These are phyloP conservation scores for Cryptoblepharus egeriae DNA, from an alignment of 2,797 vertebrate species.

Conservation along the genomic window DNA sequence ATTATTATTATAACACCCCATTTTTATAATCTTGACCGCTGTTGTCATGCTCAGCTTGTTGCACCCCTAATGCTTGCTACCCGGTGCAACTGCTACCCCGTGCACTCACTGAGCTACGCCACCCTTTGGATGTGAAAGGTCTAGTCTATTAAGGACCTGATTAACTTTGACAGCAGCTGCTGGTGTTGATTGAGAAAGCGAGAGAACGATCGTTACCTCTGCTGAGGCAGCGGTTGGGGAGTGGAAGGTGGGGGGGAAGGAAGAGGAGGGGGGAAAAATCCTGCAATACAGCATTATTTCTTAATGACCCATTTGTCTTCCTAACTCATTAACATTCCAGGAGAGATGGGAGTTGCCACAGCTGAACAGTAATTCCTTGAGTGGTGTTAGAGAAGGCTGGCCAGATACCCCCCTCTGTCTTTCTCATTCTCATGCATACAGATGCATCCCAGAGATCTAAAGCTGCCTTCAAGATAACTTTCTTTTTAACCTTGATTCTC, in stretches of 20 bases:
- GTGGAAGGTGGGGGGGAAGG: neutral
- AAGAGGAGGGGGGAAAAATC: constrained; percentile 62
- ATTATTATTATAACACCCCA: no score
- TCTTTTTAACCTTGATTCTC: neutral
- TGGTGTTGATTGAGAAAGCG: constrained; percentile 39
- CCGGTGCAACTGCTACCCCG: no score
- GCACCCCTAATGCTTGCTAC: no score
- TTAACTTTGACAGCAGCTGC: constrained; percentile 66
- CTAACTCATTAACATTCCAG: constrained; percentile 72
- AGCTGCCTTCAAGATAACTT: neutral
- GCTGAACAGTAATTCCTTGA: constrained; percentile 65
- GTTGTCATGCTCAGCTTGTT: no score
- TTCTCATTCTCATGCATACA: no score
- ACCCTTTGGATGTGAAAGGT: neutral
- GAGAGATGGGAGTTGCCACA: constrained; percentile 67
- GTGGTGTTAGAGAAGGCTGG: constrained; percentile 53
- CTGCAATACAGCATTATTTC: constrained; percentile 76
- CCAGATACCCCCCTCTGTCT: no score
- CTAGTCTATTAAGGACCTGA: constrained; percentile 65
- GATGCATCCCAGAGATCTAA: neutral
- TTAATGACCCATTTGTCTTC: constrained; percentile 77
- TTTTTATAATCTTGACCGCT: no score
- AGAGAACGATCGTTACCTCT: constrained; percentile 66
- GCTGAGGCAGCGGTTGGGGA: constrained; percentile 73
- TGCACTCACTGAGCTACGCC: no score